Evolutionary conservation across 2,888 invertebrate species (phyloP), one percentile per base, ranked within the genome.

Genomic region (Melanchra persicariae): DNA sequence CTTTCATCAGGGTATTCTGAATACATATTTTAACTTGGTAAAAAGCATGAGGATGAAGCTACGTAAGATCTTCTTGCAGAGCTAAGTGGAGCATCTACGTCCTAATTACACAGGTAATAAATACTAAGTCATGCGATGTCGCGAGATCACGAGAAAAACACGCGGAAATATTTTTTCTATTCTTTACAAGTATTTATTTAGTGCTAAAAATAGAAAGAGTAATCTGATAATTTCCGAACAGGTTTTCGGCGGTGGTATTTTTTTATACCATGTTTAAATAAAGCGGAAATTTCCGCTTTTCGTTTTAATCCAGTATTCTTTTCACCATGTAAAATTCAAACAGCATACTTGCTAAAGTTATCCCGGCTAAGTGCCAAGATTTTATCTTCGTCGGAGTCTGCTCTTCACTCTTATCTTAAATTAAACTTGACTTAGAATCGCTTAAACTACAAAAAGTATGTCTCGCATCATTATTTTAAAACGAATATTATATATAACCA

Each of bases 61-160:
- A 75, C 67, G 67, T 78, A 85, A 78, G 57, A 63, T 57, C 55
- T 74, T 74, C 45, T 79, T 80, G 70, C 60, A 22, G 37, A 83
- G 37, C 60, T 70, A 68, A 75, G 65, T 78, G 34, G 65, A 57
- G 55, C 74, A 68, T 79, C 63, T 15, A 58, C 65, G 70, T 81
- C 74, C 79, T 84, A 83, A 83, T 84, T 82, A 75, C 68, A 57
- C 47, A 66, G 75, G 78, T 70, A 65, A 59, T 55, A 49, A 72
- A 69, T 71, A 72, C 65, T 51, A 73, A 79, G 75, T 70, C 82
- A 86, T 85, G 87, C 83, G 81, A 85, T 82, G 79, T 82, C 80
- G 61, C 76, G 73, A 76, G 69, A 82, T 77, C 58, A 19, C 45
- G 43, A 68, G 67, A 64, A 70, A 67, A 77, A 37, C 57, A 81